A percentile compares a stretch with the other conserved stretches of the same genome.
Conservation (phyloP, 2,888 invertebrate genomes). For the Ormyrus labotus region DNA sequence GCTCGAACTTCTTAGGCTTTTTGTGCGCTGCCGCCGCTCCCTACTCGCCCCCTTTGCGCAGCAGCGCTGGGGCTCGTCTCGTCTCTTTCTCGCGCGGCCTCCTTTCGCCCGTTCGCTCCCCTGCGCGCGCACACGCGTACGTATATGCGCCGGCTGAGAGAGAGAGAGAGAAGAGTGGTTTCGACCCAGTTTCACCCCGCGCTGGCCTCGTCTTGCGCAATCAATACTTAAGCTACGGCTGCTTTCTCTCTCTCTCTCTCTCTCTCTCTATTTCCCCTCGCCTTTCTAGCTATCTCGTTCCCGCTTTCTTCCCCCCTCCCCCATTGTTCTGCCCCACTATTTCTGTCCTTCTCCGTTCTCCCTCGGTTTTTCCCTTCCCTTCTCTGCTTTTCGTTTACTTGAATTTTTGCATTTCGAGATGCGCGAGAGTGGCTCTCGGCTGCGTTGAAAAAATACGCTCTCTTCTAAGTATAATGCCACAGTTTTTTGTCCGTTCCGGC, state of each 20-base stretch:
- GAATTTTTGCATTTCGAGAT: too few relatives aligned
- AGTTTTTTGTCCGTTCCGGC: too few relatives aligned
- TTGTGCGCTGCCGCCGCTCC: neutral
- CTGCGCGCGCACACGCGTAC: neutral
- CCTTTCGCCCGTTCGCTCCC: constrained; percentile 26
- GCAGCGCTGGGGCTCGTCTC: neutral
- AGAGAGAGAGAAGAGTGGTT: constrained; percentile 62
- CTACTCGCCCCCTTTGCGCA: neutral
- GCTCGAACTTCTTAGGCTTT: neutral
- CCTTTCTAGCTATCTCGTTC: neutral
- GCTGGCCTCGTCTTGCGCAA: constrained; percentile 67
- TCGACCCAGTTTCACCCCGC: constrained; percentile 73
- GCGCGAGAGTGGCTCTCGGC: too few relatives aligned
- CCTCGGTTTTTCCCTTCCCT: neutral
- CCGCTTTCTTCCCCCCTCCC: neutral
- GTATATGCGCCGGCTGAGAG: neutral
- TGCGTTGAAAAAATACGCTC: too few relatives aligned
- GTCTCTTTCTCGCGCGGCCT: constrained; percentile 24
- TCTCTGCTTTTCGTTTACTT: too few relatives aligned
- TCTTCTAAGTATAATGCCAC: too few relatives aligned
- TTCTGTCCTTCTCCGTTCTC: too few relatives aligned
- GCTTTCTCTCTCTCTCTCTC: constrained; percentile 11
- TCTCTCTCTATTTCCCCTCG: too few relatives aligned
- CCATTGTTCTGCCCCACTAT: neutral
- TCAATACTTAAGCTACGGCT: constrained; percentile 66